Evolutionary conservation across 2,888 invertebrate genomes (phyloP).

Genomic region (Drosophila mayaguana): DNA sequence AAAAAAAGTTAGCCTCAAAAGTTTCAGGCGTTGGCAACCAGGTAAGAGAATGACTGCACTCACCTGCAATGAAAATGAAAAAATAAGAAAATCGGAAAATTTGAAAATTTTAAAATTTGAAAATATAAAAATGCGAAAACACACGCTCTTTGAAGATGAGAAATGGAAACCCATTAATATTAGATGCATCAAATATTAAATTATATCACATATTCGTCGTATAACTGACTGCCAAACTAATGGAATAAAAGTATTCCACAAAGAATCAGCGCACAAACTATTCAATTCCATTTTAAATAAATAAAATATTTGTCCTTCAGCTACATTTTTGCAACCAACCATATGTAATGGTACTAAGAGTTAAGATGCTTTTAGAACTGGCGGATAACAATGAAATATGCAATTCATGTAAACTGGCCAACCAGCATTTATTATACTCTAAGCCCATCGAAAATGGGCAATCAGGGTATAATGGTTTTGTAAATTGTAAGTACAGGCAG

Average conservation of each 20-base stretch:
- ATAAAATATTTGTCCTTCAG: background rate
- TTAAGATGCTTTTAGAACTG: background rate
- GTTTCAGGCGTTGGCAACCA: slow-evolving; percentile 5
- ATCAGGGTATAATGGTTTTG: too few species aligned
- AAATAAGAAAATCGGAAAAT: slow-evolving; percentile 5
- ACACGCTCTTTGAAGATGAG: background rate
- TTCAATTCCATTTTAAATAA: too few species aligned
- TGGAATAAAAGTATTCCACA: background rate
- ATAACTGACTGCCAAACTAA: background rate
- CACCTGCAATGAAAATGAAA: slow-evolving; percentile 60
- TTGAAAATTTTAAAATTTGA: background rate
- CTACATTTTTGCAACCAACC: background rate
- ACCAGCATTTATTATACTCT: too few species aligned
- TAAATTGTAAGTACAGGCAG: too few species aligned
- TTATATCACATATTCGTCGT: background rate
- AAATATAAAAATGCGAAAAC: background rate
- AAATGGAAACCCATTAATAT: background rate
- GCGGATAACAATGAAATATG: background rate
- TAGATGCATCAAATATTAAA: background rate
- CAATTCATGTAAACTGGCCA: background rate
- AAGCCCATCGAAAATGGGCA: too few species aligned
- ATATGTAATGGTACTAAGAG: background rate
- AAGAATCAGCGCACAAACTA: too few species aligned
- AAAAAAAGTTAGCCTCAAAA: slow-evolving; percentile 3
- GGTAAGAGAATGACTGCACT: slow-evolving; percentile 44